Evolutionary conservation across 35 echinoderm and acorn worm genomes (phyloP).

Genomic region (Apostichopus parvimensis): DNA sequence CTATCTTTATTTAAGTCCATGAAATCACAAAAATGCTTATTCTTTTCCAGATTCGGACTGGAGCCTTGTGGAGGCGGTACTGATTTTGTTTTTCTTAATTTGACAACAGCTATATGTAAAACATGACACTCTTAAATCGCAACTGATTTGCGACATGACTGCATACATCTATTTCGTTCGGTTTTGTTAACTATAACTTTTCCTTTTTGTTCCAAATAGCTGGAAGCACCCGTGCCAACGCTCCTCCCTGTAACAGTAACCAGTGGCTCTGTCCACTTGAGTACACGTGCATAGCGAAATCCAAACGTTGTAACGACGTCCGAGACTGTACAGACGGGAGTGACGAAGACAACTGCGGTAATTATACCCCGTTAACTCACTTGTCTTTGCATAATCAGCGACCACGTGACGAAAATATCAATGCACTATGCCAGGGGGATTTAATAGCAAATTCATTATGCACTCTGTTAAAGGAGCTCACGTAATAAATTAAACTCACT

Average conservation of each 20-base stretch:
- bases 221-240: background rate
- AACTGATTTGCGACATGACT: too few species aligned
- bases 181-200: background rate
- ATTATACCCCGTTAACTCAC: background rate
- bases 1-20: too few species aligned
- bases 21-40: too few species aligned
- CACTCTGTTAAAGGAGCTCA: too few species aligned
- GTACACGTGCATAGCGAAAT: slow-evolving; percentile 19
- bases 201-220: background rate
- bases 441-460: background rate
- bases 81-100: too few species aligned
- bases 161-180: background rate
- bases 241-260: slow-evolving; percentile 39
- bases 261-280: slow-evolving; percentile 15
- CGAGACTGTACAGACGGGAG: slow-evolving; percentile 15
- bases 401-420: background rate
- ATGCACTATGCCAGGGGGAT: background rate
- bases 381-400: background rate
- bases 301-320: slow-evolving; percentile 29
- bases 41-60: too few species aligned
- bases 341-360: slow-evolving; percentile 45
- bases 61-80: too few species aligned
- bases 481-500: too few species aligned
- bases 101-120: too few species aligned
- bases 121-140: too few species aligned